Base-by-base conservation (phyloP, 2,888 invertebrate species). In the Chouioia cunea region DNA sequence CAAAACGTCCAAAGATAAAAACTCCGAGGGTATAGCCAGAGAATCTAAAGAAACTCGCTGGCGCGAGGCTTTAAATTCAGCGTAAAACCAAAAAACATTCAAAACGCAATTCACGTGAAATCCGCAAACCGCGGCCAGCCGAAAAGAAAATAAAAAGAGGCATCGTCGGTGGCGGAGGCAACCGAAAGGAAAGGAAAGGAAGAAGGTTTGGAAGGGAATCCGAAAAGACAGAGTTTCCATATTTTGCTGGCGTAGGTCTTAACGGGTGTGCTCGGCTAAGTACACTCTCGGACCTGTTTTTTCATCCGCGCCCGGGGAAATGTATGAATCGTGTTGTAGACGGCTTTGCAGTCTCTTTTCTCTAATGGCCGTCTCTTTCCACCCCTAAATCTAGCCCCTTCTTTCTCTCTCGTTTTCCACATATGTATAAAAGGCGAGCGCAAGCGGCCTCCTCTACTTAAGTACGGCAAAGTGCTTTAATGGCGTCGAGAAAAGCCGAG, bases 321-420 rank as follows among this genome's bases (percentile, higher is more conserved):
- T 85, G 85, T 85, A 82, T 83, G 82, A 84, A 84, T 82, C 84
- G 83, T 85, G 83, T 85, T 79, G 80, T 78, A 78, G 80, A 82
- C 78, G 78, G 82, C 80, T 85, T 84, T 83, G 79, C 78, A 75
- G 81, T 80, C 79, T 80, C 79, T 79, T 76, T 80, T 79, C 81
- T 81, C 80, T 84, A 84, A 84, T 84, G 82, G 80, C 81, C 79
- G 76, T 77, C 73, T 73, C 68, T 56, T 22, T 60, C 70, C 71
- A 77, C 77, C 79, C 81, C 81, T 81, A 82, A 83, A 81, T 81
- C 82, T 79, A 81, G 79, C 79, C 78, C 77, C 76, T 73, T 75
- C 68, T 63, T 71, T 52, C 56, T n/a, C 54, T 36, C 14, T 67
- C 70, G 68, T 69, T 71, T 77, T 77, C 76, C 77, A 75, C 77